A percentile compares a stretch with the other conserved stretches of the same genome.
Conservation (phyloP, 2,888 invertebrate genomes). For the Eupsilia transversa region DNA sequence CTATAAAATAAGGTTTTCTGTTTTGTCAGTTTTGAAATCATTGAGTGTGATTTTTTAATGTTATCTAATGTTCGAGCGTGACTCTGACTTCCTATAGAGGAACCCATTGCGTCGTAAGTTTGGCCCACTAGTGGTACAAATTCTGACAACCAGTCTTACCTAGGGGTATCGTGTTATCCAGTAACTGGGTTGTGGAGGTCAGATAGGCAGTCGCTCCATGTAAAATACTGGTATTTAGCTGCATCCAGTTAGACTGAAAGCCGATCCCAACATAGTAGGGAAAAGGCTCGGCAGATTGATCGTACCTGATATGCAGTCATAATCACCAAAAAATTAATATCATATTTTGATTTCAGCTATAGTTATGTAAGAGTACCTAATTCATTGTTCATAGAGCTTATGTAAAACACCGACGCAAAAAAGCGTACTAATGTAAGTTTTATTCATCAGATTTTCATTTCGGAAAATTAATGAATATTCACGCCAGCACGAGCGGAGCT, state of each 20-base stretch:
- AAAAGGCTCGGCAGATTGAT: no score
- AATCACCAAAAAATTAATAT: not conserved
- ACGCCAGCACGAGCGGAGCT: not conserved
- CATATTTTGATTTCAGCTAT: not conserved
- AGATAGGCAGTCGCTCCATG: no score
- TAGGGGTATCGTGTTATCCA: no score
- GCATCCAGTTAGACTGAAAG: no score
- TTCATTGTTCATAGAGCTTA: not conserved
- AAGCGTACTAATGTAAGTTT: not conserved
- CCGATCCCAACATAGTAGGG: no score
- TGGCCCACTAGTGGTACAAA: no score
- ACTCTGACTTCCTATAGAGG: not conserved
- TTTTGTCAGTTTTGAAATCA: no score
- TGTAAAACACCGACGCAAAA: not conserved
- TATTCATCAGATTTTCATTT: slow-evolving; percentile 1
- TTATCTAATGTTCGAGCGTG: no score
- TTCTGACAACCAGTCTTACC: no score
- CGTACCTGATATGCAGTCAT: not conserved
- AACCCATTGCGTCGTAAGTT: not conserved
- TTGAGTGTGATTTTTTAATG: not conserved
- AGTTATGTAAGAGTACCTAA: not conserved
- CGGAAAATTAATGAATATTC: slow-evolving; percentile 21
- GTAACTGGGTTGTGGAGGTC: no score
- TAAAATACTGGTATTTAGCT: no score
- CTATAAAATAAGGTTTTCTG: no score